phyloP scores from a whole-genome alignment of 2,113 vertebrate genomes.

The Paratilapia polleni region DNA sequence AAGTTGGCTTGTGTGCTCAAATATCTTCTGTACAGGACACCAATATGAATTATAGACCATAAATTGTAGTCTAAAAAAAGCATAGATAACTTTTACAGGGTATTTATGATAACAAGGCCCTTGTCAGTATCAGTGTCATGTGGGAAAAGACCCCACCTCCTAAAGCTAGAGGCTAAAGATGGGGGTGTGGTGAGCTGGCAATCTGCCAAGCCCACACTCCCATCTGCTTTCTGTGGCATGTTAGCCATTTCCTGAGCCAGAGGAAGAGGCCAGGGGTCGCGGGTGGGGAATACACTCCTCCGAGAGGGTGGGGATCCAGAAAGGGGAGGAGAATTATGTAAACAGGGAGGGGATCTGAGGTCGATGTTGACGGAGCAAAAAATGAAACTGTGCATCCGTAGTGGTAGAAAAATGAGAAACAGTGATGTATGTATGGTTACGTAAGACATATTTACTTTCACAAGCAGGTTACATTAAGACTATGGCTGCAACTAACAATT shows the following conservation, averaged over 20 bases:
- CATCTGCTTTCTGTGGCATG: conserved; percentile 72
- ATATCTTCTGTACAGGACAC: not conserved
- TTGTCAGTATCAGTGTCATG: conserved; percentile 20
- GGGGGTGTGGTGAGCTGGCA: conserved; percentile 55
- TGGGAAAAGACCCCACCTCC: conserved; percentile 29
- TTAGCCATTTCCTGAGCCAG: conserved; percentile 84
- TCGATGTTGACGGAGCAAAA: conserved; percentile 20
- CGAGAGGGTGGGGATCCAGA: conserved; percentile 11
- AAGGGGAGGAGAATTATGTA: conserved; percentile 24
- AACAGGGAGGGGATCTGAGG: conserved; percentile 16
- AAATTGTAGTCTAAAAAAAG: not conserved
- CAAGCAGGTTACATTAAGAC: not conserved
- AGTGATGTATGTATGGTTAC: not conserved
- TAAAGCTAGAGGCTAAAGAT: conserved; percentile 26
- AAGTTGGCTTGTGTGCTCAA: not conserved
- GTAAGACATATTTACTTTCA: not conserved
- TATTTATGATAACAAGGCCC: not conserved
- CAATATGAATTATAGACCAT: not conserved
- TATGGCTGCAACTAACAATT: not conserved
- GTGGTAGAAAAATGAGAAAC: not conserved
- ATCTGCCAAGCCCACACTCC: conserved; percentile 58
- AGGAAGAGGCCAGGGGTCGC: conserved; percentile 85
- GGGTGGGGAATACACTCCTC: conserved; percentile 42
- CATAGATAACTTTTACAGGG: not conserved
- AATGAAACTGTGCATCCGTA: not conserved